Evolutionary conservation across 2,888 invertebrate genomes (phyloP).

Genomic region (Allolobophora icterica): DNA sequence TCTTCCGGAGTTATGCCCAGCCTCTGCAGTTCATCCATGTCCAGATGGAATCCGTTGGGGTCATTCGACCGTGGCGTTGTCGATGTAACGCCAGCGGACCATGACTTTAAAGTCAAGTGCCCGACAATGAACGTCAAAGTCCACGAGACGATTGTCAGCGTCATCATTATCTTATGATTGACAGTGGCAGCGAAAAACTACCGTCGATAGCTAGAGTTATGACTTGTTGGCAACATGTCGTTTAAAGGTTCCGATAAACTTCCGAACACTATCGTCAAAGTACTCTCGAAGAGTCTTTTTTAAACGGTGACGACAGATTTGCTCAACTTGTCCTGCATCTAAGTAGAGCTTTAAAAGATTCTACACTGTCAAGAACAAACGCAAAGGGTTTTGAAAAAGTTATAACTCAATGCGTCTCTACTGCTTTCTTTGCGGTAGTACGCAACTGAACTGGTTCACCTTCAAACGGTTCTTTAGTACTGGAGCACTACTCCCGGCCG

Average conservation of each 20-base stretch:
- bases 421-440: background rate
- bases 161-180: background rate
- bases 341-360: background rate
- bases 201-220: background rate
- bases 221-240: background rate
- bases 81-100: background rate
- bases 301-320: background rate
- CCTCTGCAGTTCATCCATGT: conserved; percentile 43
- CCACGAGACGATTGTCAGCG: background rate
- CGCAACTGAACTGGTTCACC: background rate
- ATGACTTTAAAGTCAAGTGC: background rate
- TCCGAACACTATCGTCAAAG: background rate
- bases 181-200: background rate
- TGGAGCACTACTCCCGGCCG: too few relatives aligned
- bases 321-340: background rate
- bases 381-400: background rate
- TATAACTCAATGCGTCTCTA: background rate
- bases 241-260: background rate
- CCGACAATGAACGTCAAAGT: background rate
- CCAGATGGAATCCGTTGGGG: conserved; percentile 28
- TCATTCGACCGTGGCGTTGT: background rate
- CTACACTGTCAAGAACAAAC: background rate
- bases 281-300: background rate
- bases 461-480: too few relatives aligned
- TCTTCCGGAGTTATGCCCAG: conserved; percentile 39